Conservation (phyloP, 2,797 vertebrate genomes). For the Cetoscarus ocellatus region DNA sequence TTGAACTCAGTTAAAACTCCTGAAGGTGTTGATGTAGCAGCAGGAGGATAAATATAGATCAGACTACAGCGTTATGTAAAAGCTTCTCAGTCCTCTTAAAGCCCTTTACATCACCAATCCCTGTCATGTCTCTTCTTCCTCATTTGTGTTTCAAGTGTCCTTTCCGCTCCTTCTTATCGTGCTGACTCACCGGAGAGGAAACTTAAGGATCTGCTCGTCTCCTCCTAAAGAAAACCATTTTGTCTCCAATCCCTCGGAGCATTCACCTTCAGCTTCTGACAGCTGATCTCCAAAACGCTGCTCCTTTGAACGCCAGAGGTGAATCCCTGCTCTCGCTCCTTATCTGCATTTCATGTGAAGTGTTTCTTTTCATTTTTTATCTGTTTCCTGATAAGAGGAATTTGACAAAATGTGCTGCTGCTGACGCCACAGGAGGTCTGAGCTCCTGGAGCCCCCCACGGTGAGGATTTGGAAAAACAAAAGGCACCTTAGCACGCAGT, state of each 20-base stretch:
- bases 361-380: conserved; percentile 34
- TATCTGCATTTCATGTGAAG: conserved; percentile 22
- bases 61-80: too few species aligned
- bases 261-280: conserved; percentile 43
- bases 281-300: conserved; percentile 46
- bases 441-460: background rate
- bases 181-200: conserved; percentile 3
- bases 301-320: conserved; percentile 20
- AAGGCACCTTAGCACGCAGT: conserved; percentile 10
- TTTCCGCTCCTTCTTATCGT: conserved; percentile 2
- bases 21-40: too few species aligned
- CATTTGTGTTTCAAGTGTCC: conserved; percentile 29
- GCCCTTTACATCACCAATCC: background rate
- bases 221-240: conserved; percentile 36
- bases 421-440: conserved; percentile 5
- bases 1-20: too few species aligned
- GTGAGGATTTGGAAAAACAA: conserved; percentile 9
- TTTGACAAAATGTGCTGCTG: conserved; percentile 25
- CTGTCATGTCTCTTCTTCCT: conserved; percentile 1
- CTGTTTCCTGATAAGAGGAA: conserved; percentile 31
- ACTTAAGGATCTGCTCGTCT: conserved; percentile 20
- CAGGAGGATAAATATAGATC: too few species aligned
- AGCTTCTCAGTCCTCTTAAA: too few species aligned
- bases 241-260: conserved; percentile 37
- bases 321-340: conserved; percentile 5